Percentiles rank a stretch among this genome's conserved stretches.
Evolutionary conservation across 2,113 vertebrate genomes (phyloP).

Genomic region (Lepisosteus oculatus): DNA sequence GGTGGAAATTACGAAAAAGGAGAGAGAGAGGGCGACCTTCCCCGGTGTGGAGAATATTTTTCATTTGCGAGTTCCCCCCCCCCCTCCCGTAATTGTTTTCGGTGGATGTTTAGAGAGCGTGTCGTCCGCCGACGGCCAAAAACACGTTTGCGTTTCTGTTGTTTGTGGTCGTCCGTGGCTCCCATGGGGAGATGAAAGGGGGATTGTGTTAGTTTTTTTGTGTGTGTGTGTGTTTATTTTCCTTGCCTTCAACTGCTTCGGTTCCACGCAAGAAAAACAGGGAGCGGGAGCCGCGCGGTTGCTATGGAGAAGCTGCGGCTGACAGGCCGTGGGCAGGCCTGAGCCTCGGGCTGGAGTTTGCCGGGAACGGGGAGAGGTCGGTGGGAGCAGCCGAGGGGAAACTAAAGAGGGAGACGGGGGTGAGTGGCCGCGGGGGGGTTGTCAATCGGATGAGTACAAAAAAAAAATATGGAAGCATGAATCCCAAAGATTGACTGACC

Average conservation of each 20-base stretch:
- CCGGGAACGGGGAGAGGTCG: conserved; percentile 23
- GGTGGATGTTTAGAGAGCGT: too few species aligned
- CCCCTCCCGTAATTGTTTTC: too few species aligned
- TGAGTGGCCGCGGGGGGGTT: neutral
- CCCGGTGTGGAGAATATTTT: neutral
- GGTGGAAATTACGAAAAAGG: conserved; percentile 12
- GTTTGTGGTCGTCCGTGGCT: neutral
- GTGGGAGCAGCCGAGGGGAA: conserved; percentile 8
- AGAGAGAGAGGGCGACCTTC: neutral
- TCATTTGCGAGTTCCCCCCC: too few species aligned
- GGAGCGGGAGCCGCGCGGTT: conserved; percentile 9
- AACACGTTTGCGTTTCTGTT: neutral
- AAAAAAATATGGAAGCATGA: neutral
- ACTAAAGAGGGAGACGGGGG: neutral
- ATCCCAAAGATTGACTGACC: neutral
- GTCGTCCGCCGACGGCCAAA: too few species aligned
- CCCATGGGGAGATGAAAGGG: neutral
- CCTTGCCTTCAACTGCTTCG: neutral
- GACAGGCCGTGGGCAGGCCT: conserved; percentile 39
- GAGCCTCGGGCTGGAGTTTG: conserved; percentile 29
- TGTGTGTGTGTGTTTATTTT: neutral
- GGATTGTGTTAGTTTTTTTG: too few species aligned
- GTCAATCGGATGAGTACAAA: neutral
- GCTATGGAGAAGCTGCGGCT: conserved; percentile 32
- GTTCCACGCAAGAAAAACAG: conserved; percentile 10